Conservation (phyloP, 2,888 invertebrate genomes). For the Scrobipalpa costella region DNA sequence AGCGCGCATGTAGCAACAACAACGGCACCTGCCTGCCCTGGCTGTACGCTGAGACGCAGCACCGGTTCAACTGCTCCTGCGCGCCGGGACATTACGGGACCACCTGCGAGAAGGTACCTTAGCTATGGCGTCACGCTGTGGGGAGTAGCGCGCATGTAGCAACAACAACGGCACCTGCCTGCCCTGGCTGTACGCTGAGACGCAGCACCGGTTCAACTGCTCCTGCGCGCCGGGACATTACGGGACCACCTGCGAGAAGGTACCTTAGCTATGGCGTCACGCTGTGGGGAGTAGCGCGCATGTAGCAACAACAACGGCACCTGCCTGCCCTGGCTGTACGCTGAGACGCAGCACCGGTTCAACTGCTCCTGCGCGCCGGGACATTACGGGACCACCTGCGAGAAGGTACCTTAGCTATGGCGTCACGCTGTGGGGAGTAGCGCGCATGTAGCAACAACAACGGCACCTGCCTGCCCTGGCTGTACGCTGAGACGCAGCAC, state of each 20-base stretch:
- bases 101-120: constrained; percentile 83
- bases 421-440: too few species aligned
- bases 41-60: too few species aligned
- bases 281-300: constrained; percentile 86
- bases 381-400: constrained; percentile 91
- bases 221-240: constrained; percentile 92
- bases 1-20: too few species aligned
- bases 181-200: constrained; percentile 90
- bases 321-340: constrained; percentile 90
- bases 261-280: constrained; percentile 76
- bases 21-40: too few species aligned
- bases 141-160: constrained; percentile 86
- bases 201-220: constrained; percentile 92
- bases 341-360: constrained; percentile 90
- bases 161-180: constrained; percentile 90
- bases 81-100: too few species aligned
- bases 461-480: constrained; percentile 91
- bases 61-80: too few species aligned
- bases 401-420: constrained; percentile 81
- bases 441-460: constrained; percentile 85
- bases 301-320: constrained; percentile 89
- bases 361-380: constrained; percentile 94
- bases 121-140: constrained; percentile 84
- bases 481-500: constrained; percentile 89
- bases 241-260: constrained; percentile 90